Evolutionary conservation across 2,888 invertebrate species (phyloP), one percentile per base, ranked within the genome.

Genomic region (Helicoverpa assulta): DNA sequence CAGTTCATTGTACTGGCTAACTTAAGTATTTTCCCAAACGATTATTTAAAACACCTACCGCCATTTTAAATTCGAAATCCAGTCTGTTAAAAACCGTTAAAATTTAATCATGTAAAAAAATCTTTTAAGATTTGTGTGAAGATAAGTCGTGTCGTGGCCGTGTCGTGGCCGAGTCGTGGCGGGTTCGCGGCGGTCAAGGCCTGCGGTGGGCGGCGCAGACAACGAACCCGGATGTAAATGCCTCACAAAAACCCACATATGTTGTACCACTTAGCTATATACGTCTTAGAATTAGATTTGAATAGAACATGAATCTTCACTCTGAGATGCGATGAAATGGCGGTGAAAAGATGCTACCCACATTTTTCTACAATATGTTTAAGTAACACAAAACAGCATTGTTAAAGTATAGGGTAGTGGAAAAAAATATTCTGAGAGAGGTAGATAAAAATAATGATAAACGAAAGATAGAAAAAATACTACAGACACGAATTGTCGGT

Each of bases 151-250:
- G 37, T 77, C 82, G 79, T 80, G 80, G 74, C 67, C 67, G 64
- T 72, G 52, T 70, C 73, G 80, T 73, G 71, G 57, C 59, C 51
- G 66, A 63, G 84, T 86, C 84, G 83, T 83, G 84, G 76, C 73
- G 88, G 88, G 93, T 91, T 92, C 92, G 90, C 80, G 64, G 87
- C 94, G 95, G 95, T 95, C 95, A 95, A 95, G 95, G 95, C 88
- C 93, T 91, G 85, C 81, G 85, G 94, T 93, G 92, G 94, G 94
- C 93, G 91, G 88, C 84, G 86, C 87, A 90, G 88, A 83, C 91
- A 87, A 85, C 90, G 92, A 92, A 95, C 95, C 95, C 95, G 95
- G 95, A 95, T 94, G 88, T 81, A 75, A 84, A 82, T 77, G 79
- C 82, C 78, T 73, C 78, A 83, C 85, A 85, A 87, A 85, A 85